A percentile compares a stretch with the other conserved stretches of the same genome.
phyloP scores from a whole-genome alignment of 2,888 invertebrate species.

The Sinohyriopsis cumingii region DNA sequence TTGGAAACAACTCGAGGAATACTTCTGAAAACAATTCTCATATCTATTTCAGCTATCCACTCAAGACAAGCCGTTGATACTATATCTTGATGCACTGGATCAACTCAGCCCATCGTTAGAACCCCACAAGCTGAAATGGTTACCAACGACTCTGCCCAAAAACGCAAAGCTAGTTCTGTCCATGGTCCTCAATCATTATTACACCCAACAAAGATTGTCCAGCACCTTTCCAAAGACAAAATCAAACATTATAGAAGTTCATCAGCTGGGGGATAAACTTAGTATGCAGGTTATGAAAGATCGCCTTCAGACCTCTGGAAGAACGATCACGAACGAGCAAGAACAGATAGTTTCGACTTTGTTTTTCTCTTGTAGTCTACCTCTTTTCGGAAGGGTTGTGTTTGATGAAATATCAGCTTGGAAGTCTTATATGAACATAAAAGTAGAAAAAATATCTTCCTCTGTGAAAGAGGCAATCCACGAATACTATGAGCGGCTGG shows the following conservation, averaged over 20 bases:
- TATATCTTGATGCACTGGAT: conserved; percentile 57
- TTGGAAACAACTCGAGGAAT: background rate
- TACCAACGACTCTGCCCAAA: conserved; percentile 48
- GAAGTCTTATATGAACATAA: conserved; percentile 51
- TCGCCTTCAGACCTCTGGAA: conserved; percentile 36
- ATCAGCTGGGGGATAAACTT: conserved; percentile 42
- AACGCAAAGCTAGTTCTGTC: conserved; percentile 55
- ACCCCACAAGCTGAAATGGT: conserved; percentile 56
- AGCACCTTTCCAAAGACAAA: conserved; percentile 17
- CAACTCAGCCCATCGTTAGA: conserved; percentile 48
- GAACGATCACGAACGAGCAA: conserved; percentile 50
- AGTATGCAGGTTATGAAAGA: conserved; percentile 49
- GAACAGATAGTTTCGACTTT: conserved; percentile 38
- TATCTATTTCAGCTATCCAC: conserved; percentile 38
- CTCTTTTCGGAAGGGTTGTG: conserved; percentile 55
- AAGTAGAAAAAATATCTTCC: conserved; percentile 30
- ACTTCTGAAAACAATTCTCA: background rate
- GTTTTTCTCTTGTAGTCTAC: conserved; percentile 52
- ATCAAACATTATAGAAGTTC: conserved; percentile 39
- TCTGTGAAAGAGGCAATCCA: conserved; percentile 57
- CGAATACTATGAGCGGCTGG: conserved; percentile 54
- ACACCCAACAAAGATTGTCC: conserved; percentile 48
- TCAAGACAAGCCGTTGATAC: conserved; percentile 34
- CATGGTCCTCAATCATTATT: conserved; percentile 44
- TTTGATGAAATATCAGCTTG: conserved; percentile 53